These are phyloP conservation scores for Choloepus hoffmanni DNA, from an alignment of 2,113 vertebrate species.

Conservation along the genomic window DNA sequence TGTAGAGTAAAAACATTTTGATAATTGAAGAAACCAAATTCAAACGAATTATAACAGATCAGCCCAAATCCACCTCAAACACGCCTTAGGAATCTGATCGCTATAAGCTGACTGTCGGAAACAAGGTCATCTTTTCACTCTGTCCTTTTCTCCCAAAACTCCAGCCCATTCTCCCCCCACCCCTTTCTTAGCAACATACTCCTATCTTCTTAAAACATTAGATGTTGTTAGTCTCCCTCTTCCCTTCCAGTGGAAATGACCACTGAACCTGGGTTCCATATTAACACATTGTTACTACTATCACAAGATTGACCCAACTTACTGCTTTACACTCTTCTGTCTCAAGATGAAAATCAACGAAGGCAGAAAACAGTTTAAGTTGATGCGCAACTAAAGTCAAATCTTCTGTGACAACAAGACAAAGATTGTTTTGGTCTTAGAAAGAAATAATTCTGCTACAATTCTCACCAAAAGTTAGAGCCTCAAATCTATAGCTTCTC, in stretches of 20 bases:
- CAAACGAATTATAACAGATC: background rate
- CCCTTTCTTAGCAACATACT: background rate
- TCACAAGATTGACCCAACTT: background rate
- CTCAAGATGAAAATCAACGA: background rate
- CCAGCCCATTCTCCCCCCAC: background rate
- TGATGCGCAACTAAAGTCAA: background rate
- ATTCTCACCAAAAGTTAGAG: background rate
- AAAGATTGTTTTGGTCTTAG: conserved; percentile 2
- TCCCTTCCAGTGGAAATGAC: background rate
- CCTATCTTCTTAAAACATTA: too few relatives aligned
- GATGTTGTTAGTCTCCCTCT: background rate
- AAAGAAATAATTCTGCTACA: background rate
- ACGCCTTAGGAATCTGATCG: background rate
- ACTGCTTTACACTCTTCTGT: background rate
- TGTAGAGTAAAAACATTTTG: background rate
- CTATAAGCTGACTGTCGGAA: background rate
- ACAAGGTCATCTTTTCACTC: background rate
- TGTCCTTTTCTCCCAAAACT: background rate
- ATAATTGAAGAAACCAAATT: background rate
- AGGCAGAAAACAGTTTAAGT: background rate
- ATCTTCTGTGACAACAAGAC: background rate
- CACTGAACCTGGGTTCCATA: background rate
- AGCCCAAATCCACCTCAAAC: background rate
- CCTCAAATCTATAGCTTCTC: background rate
- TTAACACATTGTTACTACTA: background rate